These are phyloP conservation scores for Dynastes tityus DNA, from an alignment of 2,888 invertebrate species.

Conservation along the genomic window DNA sequence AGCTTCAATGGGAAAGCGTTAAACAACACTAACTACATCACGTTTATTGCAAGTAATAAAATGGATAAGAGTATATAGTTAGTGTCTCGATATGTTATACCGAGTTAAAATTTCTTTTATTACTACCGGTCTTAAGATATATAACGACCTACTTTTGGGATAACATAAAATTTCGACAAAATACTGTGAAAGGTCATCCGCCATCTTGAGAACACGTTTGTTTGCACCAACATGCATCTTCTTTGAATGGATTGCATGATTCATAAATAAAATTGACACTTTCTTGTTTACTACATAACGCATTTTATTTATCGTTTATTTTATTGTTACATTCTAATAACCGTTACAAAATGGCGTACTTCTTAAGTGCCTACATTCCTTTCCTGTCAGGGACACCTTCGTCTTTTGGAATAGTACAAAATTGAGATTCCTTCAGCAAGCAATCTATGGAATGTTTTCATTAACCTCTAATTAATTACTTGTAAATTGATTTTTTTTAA, in stretches of 20 bases:
- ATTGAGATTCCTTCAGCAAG: not conserved
- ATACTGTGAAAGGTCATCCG: slow-evolving; percentile 4
- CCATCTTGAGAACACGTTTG: slow-evolving; percentile 8
- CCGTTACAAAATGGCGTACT: not conserved
- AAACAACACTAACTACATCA: not conserved
- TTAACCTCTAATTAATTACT: slow-evolving; percentile 7
- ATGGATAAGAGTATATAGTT: not conserved
- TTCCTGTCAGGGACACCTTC: not conserved
- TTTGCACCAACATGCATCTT: not conserved
- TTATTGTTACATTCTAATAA: not conserved
- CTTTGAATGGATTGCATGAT: not conserved
- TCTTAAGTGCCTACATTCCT: not conserved
- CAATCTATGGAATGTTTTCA: slow-evolving; percentile 11
- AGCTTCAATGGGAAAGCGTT: not conserved
- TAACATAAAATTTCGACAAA: slow-evolving; percentile 13
- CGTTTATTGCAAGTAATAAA: not conserved
- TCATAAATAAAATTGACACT: not conserved
- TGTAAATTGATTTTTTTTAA: slow-evolving; percentile 24
- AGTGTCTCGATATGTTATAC: not conserved
- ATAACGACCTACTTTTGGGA: slow-evolving; percentile 10
- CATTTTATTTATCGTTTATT: not conserved
- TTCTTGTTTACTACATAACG: not conserved
- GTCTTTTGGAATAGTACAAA: not conserved
- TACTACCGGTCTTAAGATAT: not conserved
- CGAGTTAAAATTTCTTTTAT: not conserved